Evolutionary conservation across 37 sponge, comb jelly and placozoan genomes (phyloP), one percentile per base, ranked within the genome.

Genomic region (Chondrilla cf. caribensis): DNA sequence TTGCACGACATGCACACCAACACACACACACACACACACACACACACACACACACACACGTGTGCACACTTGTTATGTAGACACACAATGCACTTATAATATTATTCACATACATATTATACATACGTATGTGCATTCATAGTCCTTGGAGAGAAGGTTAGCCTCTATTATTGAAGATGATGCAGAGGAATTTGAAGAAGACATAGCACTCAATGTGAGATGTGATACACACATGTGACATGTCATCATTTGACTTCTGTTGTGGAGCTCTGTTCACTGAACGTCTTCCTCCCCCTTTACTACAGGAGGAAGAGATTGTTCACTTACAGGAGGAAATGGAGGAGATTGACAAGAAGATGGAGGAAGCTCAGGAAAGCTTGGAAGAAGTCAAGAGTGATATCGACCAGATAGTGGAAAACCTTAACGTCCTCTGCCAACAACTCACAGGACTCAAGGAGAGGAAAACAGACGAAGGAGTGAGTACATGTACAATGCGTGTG

Each of bases 291-390:
- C 39, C 83, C 38, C 33, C 73, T 37, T 44, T 40, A 18, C 55
- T 58, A 76, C 77, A 82, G 79, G 80, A 80, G 24, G n/a, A 65
- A 33, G 70, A 78, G 54, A 40, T 86, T 43, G 85, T 54, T 54
- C 86, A 84, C 71, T 77, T 93, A 79, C 79, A 83, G 73, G 58
- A 41, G 0, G 84, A 72, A 38, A 40, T 55, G 58, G 31, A 83
- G 22, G 84, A 90, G 85, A 64, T 77, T 33, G 60, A 68, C 25
- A 65, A 83, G 58, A 44, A 79, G 81, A 71, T 44, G 31, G 67
- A 86, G 79, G n/a, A 67, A 32, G 29, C 81, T 44, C 83, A 88
- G 39, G 70, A 70, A 2, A 58, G 84, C 62, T 58, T 85, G 70
- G 87, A 86, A 25, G 54, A 60, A 17, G 70, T 86, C n/a, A 64